These are phyloP conservation scores for Onychostruthus taczanowskii DNA, from an alignment of 2,113 vertebrate genomes.

Conservation along the genomic window DNA sequence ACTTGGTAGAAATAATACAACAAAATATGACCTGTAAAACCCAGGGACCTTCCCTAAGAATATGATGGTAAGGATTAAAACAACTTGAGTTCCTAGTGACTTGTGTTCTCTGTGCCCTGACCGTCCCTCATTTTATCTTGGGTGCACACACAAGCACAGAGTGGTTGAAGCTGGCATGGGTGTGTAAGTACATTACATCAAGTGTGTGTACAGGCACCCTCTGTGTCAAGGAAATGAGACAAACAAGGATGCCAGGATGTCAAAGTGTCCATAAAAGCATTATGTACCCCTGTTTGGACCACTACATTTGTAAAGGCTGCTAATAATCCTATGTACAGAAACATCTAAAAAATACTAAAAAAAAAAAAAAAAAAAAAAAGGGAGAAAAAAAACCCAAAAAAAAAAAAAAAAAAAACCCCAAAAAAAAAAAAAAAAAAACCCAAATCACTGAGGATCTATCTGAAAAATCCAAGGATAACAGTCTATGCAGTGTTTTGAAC, in stretches of 20 bases:
- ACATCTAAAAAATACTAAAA: neutral
- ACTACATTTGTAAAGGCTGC: neutral
- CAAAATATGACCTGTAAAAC: neutral
- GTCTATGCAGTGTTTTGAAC: neutral
- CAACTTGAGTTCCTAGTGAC: neutral
- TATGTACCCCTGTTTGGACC: neutral
- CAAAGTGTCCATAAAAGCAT: neutral
- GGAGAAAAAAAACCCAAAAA: too few species aligned
- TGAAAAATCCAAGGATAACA: neutral
- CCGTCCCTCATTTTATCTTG: neutral
- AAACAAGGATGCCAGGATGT: neutral
- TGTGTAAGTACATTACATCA: neutral
- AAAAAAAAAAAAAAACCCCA: too few species aligned
- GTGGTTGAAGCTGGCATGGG: neutral
- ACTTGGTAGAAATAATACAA: neutral
- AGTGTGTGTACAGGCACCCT: neutral
- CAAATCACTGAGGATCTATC: neutral
- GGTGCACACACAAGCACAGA: neutral
- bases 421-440: neutral
- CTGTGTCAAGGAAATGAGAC: neutral
- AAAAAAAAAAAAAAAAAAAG: too few species aligned
- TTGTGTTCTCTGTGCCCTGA: neutral
- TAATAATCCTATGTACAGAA: neutral
- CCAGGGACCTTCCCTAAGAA: neutral
- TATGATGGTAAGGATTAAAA: neutral